Conservation (phyloP, 2,888 invertebrate species). For the Coenonympha arcania region DNA sequence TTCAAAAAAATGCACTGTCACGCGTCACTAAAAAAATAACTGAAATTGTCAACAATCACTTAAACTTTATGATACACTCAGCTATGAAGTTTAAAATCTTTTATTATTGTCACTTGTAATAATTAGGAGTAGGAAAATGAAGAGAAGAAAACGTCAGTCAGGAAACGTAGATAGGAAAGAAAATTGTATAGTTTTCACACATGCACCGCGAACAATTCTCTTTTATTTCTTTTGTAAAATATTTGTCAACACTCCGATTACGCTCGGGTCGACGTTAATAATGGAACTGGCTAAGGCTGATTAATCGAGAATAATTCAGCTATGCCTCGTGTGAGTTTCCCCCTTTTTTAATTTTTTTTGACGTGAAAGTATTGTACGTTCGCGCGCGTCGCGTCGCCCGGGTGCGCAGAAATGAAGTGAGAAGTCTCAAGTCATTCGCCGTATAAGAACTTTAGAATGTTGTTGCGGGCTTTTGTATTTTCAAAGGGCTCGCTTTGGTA, state of each 20-base stretch:
- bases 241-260: conserved; percentile 48
- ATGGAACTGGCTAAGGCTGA: conserved; percentile 37
- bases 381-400: conserved; percentile 49
- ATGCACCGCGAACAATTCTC: conserved; percentile 29
- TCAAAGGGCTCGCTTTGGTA: conserved; percentile 4
- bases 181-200: conserved; percentile 32
- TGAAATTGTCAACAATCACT: background rate
- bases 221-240: conserved; percentile 39
- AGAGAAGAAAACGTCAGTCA: conserved; percentile 6
- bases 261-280: conserved; percentile 36
- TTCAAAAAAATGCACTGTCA: background rate
- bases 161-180: conserved; percentile 37
- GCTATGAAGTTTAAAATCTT: background rate
- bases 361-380: conserved; percentile 67
- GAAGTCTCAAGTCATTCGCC: conserved; percentile 14
- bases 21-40: background rate
- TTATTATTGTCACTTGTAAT: background rate
- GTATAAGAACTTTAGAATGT: conserved; percentile 14
- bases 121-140: background rate
- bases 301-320: conserved; percentile 38
- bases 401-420: conserved; percentile 49
- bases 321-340: conserved; percentile 46
- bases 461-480: conserved; percentile 7
- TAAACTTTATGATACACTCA: background rate
- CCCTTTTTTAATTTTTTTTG: conserved; percentile 45